A percentile compares a stretch with the other conserved stretches of the same genome.
Evolutionary conservation across 1,140 invertebrate species (phyloP).

Genomic region (Bombus superbus): DNA sequence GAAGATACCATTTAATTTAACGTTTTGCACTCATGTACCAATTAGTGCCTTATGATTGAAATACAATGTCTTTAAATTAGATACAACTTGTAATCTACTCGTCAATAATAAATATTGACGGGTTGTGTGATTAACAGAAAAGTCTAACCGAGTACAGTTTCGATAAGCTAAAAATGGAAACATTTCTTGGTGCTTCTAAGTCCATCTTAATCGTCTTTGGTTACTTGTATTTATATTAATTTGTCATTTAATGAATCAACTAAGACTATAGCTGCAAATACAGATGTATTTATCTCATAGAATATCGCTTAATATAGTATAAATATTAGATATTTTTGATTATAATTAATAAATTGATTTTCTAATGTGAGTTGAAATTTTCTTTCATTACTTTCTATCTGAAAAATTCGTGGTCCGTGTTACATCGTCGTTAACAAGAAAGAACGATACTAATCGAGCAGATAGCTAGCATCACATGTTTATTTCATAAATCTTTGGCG

Average conservation of each 20-base stretch:
- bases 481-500: conserved; percentile 64
- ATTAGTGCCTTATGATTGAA: conserved; percentile 1
- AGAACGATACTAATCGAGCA: background rate
- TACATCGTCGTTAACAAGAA: background rate
- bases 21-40: background rate
- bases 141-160: conserved; percentile 13
- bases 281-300: conserved; percentile 27
- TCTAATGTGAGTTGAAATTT: background rate
- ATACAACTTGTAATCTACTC: background rate
- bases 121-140: background rate
- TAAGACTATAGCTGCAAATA: conserved; percentile 11
- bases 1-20: conserved; percentile 75
- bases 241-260: background rate
- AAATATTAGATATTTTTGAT: conserved; percentile 40
- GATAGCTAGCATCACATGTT: conserved; percentile 54
- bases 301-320: conserved; percentile 22
- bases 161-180: background rate
- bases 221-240: background rate
- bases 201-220: conserved; percentile 1
- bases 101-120: background rate
- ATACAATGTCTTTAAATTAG: conserved; percentile 5
- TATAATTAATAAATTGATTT: conserved; percentile 43
- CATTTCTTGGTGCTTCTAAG: background rate
- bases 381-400: background rate
- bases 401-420: background rate